Conservation (phyloP, 2,113 vertebrate genomes). For the Chionis minor region DNA sequence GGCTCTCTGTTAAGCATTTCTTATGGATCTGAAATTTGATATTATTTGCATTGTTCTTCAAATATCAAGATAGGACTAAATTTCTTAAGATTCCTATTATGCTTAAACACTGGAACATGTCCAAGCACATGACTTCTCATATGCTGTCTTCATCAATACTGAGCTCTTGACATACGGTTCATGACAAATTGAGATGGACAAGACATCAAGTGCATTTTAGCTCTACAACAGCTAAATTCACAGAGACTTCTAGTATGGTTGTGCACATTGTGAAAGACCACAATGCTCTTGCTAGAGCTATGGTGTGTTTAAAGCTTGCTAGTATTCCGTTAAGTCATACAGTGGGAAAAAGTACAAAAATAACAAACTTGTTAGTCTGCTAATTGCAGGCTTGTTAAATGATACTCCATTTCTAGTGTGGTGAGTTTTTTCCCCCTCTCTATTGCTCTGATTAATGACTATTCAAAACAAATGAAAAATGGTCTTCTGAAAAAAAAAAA, state of each 20-base stretch:
- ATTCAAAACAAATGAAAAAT: constrained; percentile 27
- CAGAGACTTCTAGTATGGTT: constrained; percentile 49
- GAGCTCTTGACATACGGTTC: constrained; percentile 36
- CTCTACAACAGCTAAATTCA: constrained; percentile 65
- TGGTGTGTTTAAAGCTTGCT: background rate
- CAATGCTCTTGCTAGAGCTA: constrained; percentile 38
- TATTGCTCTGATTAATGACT: constrained; percentile 61
- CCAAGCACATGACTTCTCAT: constrained; percentile 66
- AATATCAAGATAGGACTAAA: constrained; percentile 58
- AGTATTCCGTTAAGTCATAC: constrained; percentile 63
- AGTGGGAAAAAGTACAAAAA: constrained; percentile 75
- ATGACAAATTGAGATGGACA: constrained; percentile 74
- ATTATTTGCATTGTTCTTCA: constrained; percentile 60
- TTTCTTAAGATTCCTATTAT: constrained; percentile 47
- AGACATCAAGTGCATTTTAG: constrained; percentile 74
- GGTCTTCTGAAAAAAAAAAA: background rate
- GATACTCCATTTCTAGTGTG: constrained; percentile 63
- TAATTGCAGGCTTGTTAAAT: constrained; percentile 74
- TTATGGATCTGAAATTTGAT: constrained; percentile 17
- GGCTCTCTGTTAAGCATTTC: background rate
- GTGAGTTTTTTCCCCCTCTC: background rate
- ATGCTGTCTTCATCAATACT: constrained; percentile 66
- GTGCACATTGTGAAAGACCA: background rate
- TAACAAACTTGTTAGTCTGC: constrained; percentile 70
- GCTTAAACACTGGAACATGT: constrained; percentile 55